Conservation (phyloP, 2,888 invertebrate species). For the Apodemia duryi region DNA sequence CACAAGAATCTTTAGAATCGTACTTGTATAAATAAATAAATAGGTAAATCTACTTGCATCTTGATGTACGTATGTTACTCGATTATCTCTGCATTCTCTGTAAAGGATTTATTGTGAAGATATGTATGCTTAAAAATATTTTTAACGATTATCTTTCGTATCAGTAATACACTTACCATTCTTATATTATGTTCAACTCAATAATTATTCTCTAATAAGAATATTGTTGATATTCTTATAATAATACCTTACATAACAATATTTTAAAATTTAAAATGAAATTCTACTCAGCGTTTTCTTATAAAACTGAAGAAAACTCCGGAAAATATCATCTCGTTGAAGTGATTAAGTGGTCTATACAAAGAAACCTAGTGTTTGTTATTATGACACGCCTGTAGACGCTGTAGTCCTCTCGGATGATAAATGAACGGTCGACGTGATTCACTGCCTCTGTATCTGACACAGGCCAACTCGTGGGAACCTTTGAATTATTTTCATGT, state of each 20-base stretch:
- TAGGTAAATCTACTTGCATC: no score
- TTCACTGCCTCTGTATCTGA: constrained; percentile 40
- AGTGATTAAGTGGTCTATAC: constrained; percentile 16
- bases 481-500: constrained; percentile 35
- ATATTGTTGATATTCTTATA: neutral
- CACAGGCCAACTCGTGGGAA: constrained; percentile 31
- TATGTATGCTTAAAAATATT: no score
- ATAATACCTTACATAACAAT: no score
- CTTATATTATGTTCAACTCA: no score
- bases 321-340: constrained; percentile 17
- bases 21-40: no score
- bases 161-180: no score
- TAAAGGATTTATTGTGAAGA: no score
- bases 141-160: no score
- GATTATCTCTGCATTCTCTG: no score
- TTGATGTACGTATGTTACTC: no score
- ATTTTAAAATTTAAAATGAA: neutral
- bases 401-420: constrained; percentile 43
- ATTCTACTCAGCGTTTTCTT: neutral
- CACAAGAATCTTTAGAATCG: no score
- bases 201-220: no score
- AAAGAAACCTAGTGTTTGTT: constrained; percentile 15
- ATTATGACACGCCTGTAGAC: constrained; percentile 36
- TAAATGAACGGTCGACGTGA: constrained; percentile 49
- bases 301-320: neutral